Conservation (phyloP, 2,113 vertebrate genomes). For the Scophthalmus maximus region DNA sequence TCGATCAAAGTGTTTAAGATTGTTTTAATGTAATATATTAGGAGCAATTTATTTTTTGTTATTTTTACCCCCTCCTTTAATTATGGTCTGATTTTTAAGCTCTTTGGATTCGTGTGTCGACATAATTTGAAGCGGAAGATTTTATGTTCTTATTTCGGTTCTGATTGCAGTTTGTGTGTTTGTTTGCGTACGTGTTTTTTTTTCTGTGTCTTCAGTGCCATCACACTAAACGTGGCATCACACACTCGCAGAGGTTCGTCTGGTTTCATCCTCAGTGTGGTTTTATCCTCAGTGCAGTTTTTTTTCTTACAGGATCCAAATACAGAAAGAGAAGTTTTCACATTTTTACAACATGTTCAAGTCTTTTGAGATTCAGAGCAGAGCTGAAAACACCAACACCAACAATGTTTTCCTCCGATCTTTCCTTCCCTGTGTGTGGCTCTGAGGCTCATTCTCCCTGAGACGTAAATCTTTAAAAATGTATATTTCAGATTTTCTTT, state of each 20-base stretch:
- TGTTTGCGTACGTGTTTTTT: background rate
- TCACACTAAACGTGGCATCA: constrained; percentile 15
- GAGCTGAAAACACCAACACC: background rate
- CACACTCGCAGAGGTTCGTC: background rate
- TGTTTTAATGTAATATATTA: constrained; percentile 63
- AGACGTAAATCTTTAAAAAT: too few species aligned
- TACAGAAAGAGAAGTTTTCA: background rate
- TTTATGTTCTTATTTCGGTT: constrained; percentile 36
- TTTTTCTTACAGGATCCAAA: background rate
- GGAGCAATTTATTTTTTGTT: constrained; percentile 48
- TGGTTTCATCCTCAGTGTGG: background rate
- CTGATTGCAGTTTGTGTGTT: background rate
- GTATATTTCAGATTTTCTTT: too few species aligned
- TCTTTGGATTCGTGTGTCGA: constrained; percentile 24
- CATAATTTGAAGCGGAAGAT: constrained; percentile 2
- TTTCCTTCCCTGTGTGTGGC: too few species aligned
- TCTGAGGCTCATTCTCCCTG: too few species aligned
- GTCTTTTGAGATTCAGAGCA: too few species aligned
- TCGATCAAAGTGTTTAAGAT: constrained; percentile 64
- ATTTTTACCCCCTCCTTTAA: constrained; percentile 24
- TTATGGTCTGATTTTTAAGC: constrained; percentile 58
- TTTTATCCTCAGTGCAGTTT: background rate
- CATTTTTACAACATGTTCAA: too few species aligned
- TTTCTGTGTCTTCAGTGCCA: constrained; percentile 31
- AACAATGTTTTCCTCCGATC: background rate